Evolutionary conservation across 2,113 vertebrate species (phyloP).

Genomic region (Bufo gargarizans): DNA sequence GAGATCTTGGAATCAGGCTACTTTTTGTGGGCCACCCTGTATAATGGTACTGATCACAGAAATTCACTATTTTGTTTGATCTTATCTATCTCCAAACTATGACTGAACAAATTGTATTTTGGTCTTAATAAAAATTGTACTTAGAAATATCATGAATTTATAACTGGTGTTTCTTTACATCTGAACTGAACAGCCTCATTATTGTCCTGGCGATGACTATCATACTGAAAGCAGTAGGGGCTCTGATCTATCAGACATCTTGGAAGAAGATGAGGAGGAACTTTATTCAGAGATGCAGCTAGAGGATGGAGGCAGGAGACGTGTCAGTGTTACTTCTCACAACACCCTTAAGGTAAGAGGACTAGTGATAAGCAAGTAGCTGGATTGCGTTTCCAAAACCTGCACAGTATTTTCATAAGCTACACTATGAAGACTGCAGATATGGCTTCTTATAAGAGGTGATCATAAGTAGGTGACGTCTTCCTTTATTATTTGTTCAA

Average conservation of each 20-base stretch:
- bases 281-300: conserved; percentile 95
- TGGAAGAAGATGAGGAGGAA: conserved; percentile 98
- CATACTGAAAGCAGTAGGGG: conserved; percentile 96
- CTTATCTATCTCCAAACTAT: neutral
- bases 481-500: neutral
- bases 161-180: neutral
- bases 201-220: conserved; percentile 91
- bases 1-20: neutral
- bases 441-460: neutral
- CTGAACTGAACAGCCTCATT: conserved; percentile 75
- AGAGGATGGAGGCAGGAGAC: conserved; percentile 86
- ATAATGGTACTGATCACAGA: neutral
- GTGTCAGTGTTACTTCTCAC: conserved; percentile 87
- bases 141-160: neutral
- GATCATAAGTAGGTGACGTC: neutral
- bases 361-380: neutral
- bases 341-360: conserved; percentile 88
- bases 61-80: neutral
- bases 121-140: neutral
- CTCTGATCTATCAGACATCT: conserved; percentile 94
- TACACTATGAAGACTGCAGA: neutral
- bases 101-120: neutral
- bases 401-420: neutral
- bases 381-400: neutral
- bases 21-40: neutral